Percentiles rank a stretch among this genome's conserved stretches.
Evolutionary conservation across 2,888 invertebrate species (phyloP).

Genomic region (Drosophila hamatofila): DNA sequence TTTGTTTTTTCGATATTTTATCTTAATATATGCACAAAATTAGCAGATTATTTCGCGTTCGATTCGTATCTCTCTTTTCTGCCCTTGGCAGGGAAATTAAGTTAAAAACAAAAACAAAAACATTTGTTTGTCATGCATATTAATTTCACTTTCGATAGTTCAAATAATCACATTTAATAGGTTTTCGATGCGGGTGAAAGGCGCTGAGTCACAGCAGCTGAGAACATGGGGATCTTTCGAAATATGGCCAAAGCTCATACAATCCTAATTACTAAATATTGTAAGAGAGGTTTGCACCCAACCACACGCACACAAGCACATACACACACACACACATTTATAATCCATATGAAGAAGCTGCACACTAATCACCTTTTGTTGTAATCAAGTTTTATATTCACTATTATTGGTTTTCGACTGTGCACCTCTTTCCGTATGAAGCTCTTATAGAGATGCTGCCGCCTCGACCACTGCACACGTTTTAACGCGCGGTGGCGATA

Average conservation of each 20-base stretch:
- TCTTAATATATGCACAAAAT: conserved; percentile 26
- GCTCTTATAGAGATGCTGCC: conserved; percentile 44
- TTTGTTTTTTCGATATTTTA: conserved; percentile 31
- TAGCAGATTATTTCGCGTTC: conserved; percentile 19
- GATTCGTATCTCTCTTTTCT: conserved; percentile 6
- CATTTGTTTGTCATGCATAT: conserved; percentile 4
- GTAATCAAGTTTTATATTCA: conserved; percentile 13
- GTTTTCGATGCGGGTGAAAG: conserved; percentile 63
- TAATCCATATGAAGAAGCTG: neutral
- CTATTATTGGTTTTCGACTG: neutral
- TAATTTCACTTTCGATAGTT: conserved; percentile 64
- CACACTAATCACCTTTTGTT: conserved; percentile 47
- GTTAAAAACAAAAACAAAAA: conserved; percentile 1
- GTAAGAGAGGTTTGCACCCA: neutral
- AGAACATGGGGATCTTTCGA: conserved; percentile 12
- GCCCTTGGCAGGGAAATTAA: conserved; percentile 27
- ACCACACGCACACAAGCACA: conserved; percentile 6
- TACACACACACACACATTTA: neutral
- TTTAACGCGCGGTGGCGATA: conserved; percentile 57
- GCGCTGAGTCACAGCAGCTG: conserved; percentile 14
- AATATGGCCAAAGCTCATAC: conserved; percentile 10
- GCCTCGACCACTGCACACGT: conserved; percentile 41
- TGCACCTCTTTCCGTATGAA: conserved; percentile 22
- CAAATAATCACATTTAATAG: conserved; percentile 16
- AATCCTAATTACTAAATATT: conserved; percentile 15